These are phyloP conservation scores for Hephaestus fuliginosus DNA, from an alignment of 2,797 vertebrate species.

Conservation along the genomic window DNA sequence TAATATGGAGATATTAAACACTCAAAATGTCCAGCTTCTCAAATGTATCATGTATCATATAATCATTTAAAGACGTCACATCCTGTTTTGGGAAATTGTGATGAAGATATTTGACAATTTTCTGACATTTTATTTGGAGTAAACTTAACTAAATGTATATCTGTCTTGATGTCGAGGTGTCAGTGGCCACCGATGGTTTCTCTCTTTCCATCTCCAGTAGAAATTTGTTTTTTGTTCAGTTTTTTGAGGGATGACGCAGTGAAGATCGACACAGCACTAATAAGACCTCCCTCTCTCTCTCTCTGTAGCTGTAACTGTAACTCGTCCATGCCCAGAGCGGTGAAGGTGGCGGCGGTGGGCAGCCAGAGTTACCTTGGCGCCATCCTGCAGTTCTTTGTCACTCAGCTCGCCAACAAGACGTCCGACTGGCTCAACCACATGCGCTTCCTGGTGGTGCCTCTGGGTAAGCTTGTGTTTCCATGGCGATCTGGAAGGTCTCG, in stretches of 20 bases:
- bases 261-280: not conserved
- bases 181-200: not conserved
- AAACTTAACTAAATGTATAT: not conserved
- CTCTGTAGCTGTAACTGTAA: slow-evolving; percentile 95
- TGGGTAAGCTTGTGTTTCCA: slow-evolving; percentile 85
- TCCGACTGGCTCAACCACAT: slow-evolving; percentile 97
- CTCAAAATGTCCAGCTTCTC: not conserved
- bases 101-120: not conserved
- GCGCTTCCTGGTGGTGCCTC: slow-evolving; percentile 94
- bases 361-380: slow-evolving; percentile 94
- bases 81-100: not conserved
- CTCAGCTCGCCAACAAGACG: slow-evolving; percentile 95
- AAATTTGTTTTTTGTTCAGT: too few relatives aligned
- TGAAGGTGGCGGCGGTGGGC: slow-evolving; percentile 95
- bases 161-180: not conserved
- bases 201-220: not conserved
- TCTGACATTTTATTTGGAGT: not conserved
- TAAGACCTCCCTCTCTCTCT: not conserved
- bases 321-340: slow-evolving; percentile 93
- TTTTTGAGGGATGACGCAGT: slow-evolving; percentile 1
- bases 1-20: too few relatives aligned
- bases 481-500: not conserved
- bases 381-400: slow-evolving; percentile 96
- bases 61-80: not conserved
- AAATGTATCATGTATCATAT: too few relatives aligned